phyloP scores from a whole-genome alignment of 2,797 vertebrate genomes.

The Acanthiza pusilla region DNA sequence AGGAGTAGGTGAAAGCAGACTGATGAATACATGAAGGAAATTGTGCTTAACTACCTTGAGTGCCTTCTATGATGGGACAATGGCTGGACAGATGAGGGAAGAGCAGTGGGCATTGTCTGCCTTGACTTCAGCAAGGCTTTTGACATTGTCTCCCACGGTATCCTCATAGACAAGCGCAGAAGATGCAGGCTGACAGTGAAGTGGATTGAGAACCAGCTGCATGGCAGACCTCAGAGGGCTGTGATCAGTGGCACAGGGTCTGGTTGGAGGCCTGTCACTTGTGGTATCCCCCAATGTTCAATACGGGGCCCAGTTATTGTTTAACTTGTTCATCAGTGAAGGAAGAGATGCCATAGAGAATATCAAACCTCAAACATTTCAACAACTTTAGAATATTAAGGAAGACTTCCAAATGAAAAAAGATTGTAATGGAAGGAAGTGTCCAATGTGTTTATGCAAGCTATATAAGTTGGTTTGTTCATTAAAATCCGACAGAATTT shows the following conservation, averaged over 20 bases:
- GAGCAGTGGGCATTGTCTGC: neutral
- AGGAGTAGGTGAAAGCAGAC: neutral
- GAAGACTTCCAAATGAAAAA: neutral
- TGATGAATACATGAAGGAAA: neutral
- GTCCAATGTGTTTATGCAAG: neutral
- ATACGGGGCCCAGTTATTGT: neutral
- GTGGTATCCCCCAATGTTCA: fast-evolving
- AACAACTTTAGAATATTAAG: neutral
- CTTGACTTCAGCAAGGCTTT: neutral
- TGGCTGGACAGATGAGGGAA: neutral
- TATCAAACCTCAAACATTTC: neutral
- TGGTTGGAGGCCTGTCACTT: neutral
- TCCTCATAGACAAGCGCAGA: neutral
- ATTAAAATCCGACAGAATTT: neutral
- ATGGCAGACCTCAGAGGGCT: neutral
- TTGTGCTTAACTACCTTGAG: neutral
- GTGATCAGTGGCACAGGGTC: neutral
- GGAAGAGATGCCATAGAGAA: neutral
- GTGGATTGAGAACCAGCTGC: neutral
- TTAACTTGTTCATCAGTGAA: neutral
- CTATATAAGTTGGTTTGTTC: neutral
- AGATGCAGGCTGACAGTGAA: too few relatives aligned
- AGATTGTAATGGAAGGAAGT: neutral
- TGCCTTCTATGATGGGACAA: neutral
- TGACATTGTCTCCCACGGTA: neutral